phyloP scores from a whole-genome alignment of 2,113 vertebrate genomes.

The Neolamprologus fasciatus region DNA sequence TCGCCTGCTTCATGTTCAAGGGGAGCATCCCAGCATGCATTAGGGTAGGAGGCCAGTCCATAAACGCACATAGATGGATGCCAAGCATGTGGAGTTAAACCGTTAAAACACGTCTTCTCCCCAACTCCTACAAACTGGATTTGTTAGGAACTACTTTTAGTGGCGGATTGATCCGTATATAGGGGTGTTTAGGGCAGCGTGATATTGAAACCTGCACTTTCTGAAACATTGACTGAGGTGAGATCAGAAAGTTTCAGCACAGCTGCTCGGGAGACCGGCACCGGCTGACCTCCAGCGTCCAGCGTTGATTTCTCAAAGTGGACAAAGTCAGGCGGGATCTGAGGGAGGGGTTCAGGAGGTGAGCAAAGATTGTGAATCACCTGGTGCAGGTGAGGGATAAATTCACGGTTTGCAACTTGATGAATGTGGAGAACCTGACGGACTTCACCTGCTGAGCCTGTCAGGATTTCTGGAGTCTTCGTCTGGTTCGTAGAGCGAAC shows the following conservation, averaged over 20 bases:
- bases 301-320: background rate
- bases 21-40: background rate
- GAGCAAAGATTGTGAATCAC: background rate
- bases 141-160: background rate
- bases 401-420: background rate
- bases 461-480: accelerated
- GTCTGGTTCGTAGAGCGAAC: background rate
- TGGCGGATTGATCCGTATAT: background rate
- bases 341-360: background rate
- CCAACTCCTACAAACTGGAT: background rate
- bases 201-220: background rate
- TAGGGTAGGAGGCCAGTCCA: background rate
- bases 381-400: background rate
- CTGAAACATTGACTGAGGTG: background rate
- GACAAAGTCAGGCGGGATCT: background rate
- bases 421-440: background rate
- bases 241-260: background rate
- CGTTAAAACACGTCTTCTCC: background rate
- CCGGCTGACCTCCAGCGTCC: accelerated
- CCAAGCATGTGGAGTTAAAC: background rate
- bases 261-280: background rate
- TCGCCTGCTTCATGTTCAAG: background rate
- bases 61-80: background rate
- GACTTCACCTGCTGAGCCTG: accelerated
- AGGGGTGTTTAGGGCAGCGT: background rate